Conservation (phyloP, 2,888 invertebrate species). For the Andrena camellia region DNA sequence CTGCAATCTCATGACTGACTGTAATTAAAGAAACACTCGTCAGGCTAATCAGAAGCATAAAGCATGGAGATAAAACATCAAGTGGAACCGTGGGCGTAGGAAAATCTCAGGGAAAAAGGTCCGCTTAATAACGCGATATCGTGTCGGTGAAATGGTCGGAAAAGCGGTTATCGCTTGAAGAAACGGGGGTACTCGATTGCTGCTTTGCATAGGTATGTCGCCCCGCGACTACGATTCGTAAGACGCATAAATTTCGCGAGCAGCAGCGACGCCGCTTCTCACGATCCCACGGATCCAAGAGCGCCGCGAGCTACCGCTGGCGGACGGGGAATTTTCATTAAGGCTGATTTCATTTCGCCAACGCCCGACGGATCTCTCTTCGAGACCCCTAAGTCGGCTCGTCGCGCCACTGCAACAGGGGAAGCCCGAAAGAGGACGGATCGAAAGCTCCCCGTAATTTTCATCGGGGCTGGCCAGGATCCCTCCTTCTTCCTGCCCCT, state of each 20-base stretch:
- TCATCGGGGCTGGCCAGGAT: not conserved
- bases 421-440: not conserved
- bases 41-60: too few species aligned
- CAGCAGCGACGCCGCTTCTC: constrained; percentile 30
- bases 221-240: constrained; percentile 59
- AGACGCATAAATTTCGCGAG: constrained; percentile 61
- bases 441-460: constrained; percentile 17
- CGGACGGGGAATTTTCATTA: constrained; percentile 67
- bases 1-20: too few species aligned
- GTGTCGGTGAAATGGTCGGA: constrained; percentile 28
- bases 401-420: not conserved
- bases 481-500: constrained; percentile 1
- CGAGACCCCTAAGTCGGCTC: not conserved
- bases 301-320: constrained; percentile 38
- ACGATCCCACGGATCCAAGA: constrained; percentile 58
- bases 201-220: constrained; percentile 62
- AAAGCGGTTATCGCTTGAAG: constrained; percentile 39
- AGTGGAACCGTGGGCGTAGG: too few species aligned
- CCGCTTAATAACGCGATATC: constrained; percentile 33
- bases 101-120: constrained; percentile 9
- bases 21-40: too few species aligned
- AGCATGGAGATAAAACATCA: too few species aligned
- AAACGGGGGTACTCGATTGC: constrained; percentile 54
- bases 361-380: constrained; percentile 21
- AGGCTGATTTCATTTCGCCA: constrained; percentile 66